Base-by-base conservation (phyloP, 1,140 invertebrate species). In the Dryas iulia region DNA sequence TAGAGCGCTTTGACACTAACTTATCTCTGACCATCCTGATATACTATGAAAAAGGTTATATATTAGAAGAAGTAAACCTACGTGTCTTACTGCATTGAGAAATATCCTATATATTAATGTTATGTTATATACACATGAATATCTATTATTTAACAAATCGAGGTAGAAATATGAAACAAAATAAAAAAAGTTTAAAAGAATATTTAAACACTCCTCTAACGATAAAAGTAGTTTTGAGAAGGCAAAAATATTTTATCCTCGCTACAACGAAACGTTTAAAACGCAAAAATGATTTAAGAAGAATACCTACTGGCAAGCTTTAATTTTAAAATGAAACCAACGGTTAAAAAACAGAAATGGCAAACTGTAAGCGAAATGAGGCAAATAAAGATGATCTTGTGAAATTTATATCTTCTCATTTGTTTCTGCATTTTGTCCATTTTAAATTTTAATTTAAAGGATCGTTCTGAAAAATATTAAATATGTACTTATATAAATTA, bases 251-350 rank as follows among this genome's bases (percentile, higher is more conserved):
- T 47, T 47, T 47, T 47, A 47, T 47, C 39, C 39, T 47, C 39
- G 18, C 39, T 21, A 18, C 39, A 21, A 47, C 39, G 39, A 47
- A 18, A 47, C 18, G 14, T 47, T 47, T 47, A 47, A 47, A 47
- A 47, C 18, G 39, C n/a, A 47, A 47, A 47, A 47, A 47, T 47
- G 39, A 21, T 47, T 47, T 47, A 21, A 47, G 39, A 47, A 47
- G 14, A 47, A 47, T 21, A 47, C 8, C 39, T 47, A 47, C 18
- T 2, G 21, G 6, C 18, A 21, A 18, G 39, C 39, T 47, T 47
- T 39, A 39, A 39, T 39, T 47, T 21, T 47, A 47, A 47, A 47
- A 47, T 3, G 39, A 21, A 47, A 47, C 18, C 39, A 47, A 47
- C 39, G 18, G 18, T 47, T 47, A 18, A 47, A 47, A 47, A 47